These are phyloP conservation scores for Leptobrachium ailaonicum DNA, from an alignment of 2,113 vertebrate genomes.

Conservation along the genomic window DNA sequence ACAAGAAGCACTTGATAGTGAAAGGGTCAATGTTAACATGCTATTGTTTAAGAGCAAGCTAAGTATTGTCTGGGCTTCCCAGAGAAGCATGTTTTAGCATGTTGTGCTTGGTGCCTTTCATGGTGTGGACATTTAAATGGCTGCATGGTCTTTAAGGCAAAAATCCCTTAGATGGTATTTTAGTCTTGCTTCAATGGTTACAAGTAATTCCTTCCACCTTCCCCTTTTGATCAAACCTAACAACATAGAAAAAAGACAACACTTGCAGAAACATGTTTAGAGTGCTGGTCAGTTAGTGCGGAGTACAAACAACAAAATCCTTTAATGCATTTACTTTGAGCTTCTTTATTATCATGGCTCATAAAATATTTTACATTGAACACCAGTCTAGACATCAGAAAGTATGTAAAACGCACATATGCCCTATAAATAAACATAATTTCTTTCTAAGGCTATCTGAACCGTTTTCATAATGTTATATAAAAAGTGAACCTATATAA, in stretches of 20 bases:
- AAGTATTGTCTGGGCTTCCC: too few relatives aligned
- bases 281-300: conserved; percentile 24
- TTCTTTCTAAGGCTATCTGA: too few relatives aligned
- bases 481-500: too few relatives aligned
- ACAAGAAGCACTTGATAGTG: too few relatives aligned
- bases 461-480: too few relatives aligned
- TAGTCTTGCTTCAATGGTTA: conserved; percentile 40
- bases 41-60: too few relatives aligned
- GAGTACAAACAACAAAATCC: not conserved
- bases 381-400: conserved; percentile 9
- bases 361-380: not conserved
- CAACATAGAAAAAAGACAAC: conserved; percentile 2
- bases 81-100: not conserved
- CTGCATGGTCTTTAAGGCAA: conserved; percentile 13
- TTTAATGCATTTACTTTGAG: not conserved
- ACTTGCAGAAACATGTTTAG: conserved; percentile 29
- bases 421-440: too few relatives aligned
- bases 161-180: conserved; percentile 17
- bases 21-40: too few relatives aligned
- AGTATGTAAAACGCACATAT: not conserved
- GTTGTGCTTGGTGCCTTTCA: not conserved
- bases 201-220: conserved; percentile 16
- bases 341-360: not conserved
- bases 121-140: conserved; percentile 13
- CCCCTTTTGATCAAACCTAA: not conserved